Conservation (phyloP, 2,113 vertebrate species). For the Anguilla japonica region DNA sequence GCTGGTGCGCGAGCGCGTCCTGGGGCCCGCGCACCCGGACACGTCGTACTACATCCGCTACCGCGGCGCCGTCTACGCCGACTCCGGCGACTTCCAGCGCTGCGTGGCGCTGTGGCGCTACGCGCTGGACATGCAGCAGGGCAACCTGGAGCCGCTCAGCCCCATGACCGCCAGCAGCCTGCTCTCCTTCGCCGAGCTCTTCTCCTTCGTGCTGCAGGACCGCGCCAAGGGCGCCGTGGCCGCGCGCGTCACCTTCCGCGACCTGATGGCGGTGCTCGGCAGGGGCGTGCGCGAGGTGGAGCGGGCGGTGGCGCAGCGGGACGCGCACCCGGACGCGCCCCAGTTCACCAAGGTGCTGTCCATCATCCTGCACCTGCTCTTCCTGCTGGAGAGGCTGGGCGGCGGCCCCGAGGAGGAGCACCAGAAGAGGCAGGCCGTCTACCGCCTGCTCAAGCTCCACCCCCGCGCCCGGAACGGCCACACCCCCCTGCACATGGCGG, state of each 20-base stretch:
- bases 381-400: constrained; percentile 87
- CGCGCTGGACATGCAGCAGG: constrained; percentile 93
- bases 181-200: constrained; percentile 92
- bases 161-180: constrained; percentile 96
- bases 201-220: constrained; percentile 93
- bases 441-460: constrained; percentile 87
- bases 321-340: constrained; percentile 77
- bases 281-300: constrained; percentile 94
- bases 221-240: constrained; percentile 83
- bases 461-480: constrained; percentile 82
- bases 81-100: constrained; percentile 90
- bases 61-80: constrained; percentile 88
- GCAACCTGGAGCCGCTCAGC: constrained; percentile 89
- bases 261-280: constrained; percentile 88
- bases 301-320: constrained; percentile 80
- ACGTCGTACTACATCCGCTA: constrained; percentile 97
- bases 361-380: constrained; percentile 91
- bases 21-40: constrained; percentile 92
- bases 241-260: constrained; percentile 82
- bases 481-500: constrained; percentile 89
- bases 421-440: constrained; percentile 86
- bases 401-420: constrained; percentile 84
- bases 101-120: constrained; percentile 95
- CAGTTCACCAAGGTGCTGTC: constrained; percentile 90
- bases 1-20: constrained; percentile 86